Percentiles rank a stretch among this genome's conserved stretches.
Conservation (phyloP, 2,113 vertebrate genomes). For the Martes martes region DNA sequence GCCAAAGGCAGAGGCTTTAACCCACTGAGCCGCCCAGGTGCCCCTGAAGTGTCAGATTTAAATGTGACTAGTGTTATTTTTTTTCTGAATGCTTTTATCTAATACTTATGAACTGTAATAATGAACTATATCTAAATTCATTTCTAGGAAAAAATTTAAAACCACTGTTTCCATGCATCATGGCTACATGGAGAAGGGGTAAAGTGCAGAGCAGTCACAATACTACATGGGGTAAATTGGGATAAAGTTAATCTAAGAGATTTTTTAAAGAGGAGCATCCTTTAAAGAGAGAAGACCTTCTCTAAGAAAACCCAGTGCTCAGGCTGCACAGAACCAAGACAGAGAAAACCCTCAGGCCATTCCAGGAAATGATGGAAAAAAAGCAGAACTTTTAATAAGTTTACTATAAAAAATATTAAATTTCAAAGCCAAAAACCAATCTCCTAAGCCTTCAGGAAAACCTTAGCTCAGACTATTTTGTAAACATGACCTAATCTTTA, state of each 20-base stretch:
- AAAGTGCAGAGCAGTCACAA: neutral
- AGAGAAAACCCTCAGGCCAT: neutral
- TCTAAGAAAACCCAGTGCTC: neutral
- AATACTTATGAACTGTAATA: neutral
- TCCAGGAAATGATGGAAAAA: slow-evolving; percentile 23
- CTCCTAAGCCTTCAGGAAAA: neutral
- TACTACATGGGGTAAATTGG: neutral
- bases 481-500: neutral
- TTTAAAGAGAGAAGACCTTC: neutral
- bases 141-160: neutral
- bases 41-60: neutral
- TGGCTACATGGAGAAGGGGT: neutral
- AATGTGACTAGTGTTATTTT: neutral
- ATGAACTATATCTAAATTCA: neutral
- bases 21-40: too few relatives aligned
- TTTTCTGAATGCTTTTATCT: neutral
- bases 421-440: slow-evolving; percentile 44
- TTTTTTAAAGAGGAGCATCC: neutral
- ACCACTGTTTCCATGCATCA: rapidly evolving
- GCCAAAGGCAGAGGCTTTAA: too few relatives aligned
- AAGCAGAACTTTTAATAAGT: slow-evolving; percentile 11
- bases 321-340: neutral
- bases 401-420: slow-evolving; percentile 45
- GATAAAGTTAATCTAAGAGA: neutral
- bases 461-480: neutral